Percentiles rank a stretch among this genome's conserved stretches.
These are phyloP conservation scores for Chinchilla lanigera DNA, from an alignment of 2,113 vertebrate species.

Conservation along the genomic window DNA sequence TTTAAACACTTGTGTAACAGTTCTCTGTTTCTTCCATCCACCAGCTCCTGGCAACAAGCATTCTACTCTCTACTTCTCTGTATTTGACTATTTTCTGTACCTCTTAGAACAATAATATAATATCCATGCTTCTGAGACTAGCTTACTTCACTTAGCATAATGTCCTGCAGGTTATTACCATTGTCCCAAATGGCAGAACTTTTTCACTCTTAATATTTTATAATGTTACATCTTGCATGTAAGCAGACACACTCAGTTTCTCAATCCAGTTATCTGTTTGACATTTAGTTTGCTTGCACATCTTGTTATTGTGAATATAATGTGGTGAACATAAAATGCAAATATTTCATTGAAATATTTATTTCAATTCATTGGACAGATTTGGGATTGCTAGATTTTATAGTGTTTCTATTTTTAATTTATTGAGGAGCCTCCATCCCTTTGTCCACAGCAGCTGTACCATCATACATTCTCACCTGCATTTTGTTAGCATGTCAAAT, in stretches of 20 bases:
- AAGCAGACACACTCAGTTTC: background rate
- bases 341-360: background rate
- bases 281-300: background rate
- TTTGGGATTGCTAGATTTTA: too few relatives aligned
- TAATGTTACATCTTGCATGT: background rate
- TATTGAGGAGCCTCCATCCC: background rate
- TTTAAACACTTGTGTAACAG: too few relatives aligned
- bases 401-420: background rate
- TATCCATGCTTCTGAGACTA: background rate
- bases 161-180: fast-evolving
- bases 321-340: background rate
- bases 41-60: background rate
- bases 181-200: background rate
- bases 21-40: background rate
- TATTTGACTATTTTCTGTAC: background rate
- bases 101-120: background rate
- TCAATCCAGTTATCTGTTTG: background rate
- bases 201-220: background rate
- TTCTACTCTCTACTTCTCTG: background rate
- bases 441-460: background rate
- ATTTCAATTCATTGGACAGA: background rate
- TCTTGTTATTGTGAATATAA: background rate
- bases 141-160: background rate
- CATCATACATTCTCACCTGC: too few relatives aligned
- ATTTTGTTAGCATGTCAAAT: background rate